Base-by-base conservation (phyloP, 35 echinoderm and acorn worm genomes). In the Heliocidaris tuberculata region DNA sequence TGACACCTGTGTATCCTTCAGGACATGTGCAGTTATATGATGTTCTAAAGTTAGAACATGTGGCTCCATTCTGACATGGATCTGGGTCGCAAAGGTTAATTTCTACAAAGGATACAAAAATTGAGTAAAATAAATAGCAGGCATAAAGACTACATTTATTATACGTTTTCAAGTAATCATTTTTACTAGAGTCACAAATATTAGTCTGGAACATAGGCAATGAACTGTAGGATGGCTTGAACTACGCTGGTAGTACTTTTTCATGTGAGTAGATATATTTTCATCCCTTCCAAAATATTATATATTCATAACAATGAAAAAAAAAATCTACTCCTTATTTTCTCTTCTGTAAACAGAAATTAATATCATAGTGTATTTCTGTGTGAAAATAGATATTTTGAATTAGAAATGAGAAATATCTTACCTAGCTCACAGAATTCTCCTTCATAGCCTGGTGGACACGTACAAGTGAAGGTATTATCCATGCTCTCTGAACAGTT, bases 351-450 rank as follows among this genome's bases (percentile, higher is more conserved):
- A 15, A 56, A 56, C 10, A 56, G 11, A 56, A 13, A 56, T 15
- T 13, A 15, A 15, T 56, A 78, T 19, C 1, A 78, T 78, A 19
- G 21, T 78, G 21, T 24, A 16, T 27, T 29, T 27, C 5, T n/a
- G 27, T 78, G 17, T n/a, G 21, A 21, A 78, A 27, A 78, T 78
- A 6, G 15, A 78, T n/a, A 78, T 78, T 3, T 42, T 1, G 35
- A 42, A 42, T 42, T 0, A 56, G 7, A 56, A 12, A 12, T 10
- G 16, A 70, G 0, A 13, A 70, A 78, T 0, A 89, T 50, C 48
- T 59, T 94, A 97, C 97, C 97, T 54, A 52, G 54, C 88, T 97
- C 97, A 94, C 97, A 97, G 94, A 92, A 92, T 15, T 27, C 85
- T 60, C 97, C 97, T 93, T 95, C 29, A 48, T 92, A 96, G 32